A percentile compares a stretch with the other conserved stretches of the same genome.
Conservation (phyloP, 2,888 invertebrate species). For the Apamea crenata region DNA sequence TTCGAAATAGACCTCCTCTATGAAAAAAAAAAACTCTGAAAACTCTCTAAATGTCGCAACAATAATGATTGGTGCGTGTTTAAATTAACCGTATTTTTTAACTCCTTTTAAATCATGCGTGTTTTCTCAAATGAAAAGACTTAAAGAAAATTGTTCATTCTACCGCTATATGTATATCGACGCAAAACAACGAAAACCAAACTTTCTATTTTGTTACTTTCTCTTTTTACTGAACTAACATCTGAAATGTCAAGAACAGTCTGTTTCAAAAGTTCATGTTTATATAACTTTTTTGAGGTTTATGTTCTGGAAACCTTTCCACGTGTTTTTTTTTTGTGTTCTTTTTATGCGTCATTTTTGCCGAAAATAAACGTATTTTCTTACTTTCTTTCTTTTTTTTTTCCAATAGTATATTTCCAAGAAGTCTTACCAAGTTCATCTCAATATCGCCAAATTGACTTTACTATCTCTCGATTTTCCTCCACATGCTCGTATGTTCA, state of each 20-base stretch:
- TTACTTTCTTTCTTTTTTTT: background rate
- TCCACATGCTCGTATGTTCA: constrained; percentile 25
- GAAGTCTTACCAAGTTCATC: background rate
- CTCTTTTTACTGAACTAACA: background rate
- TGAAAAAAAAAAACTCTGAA: too few relatives aligned
- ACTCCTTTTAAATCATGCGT: background rate
- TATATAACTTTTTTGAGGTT: background rate
- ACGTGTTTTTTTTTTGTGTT: too few relatives aligned
- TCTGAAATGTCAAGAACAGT: background rate
- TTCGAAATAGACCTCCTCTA: background rate
- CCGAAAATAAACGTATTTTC: too few relatives aligned
- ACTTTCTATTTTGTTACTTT: background rate
- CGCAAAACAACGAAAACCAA: background rate
- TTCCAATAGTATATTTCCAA: background rate
- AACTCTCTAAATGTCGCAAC: background rate
- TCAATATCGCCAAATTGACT: background rate
- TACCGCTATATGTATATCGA: background rate
- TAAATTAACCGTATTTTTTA: background rate
- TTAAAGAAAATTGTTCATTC: background rate
- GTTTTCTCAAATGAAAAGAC: background rate
- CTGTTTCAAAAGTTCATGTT: background rate
- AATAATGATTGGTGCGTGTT: background rate
- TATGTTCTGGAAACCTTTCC: background rate
- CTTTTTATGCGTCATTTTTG: too few relatives aligned
- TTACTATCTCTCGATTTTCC: background rate